A percentile compares a stretch with the other conserved stretches of the same genome.
phyloP scores from a whole-genome alignment of 2,113 vertebrate genomes.

The Tetrax tetrax region DNA sequence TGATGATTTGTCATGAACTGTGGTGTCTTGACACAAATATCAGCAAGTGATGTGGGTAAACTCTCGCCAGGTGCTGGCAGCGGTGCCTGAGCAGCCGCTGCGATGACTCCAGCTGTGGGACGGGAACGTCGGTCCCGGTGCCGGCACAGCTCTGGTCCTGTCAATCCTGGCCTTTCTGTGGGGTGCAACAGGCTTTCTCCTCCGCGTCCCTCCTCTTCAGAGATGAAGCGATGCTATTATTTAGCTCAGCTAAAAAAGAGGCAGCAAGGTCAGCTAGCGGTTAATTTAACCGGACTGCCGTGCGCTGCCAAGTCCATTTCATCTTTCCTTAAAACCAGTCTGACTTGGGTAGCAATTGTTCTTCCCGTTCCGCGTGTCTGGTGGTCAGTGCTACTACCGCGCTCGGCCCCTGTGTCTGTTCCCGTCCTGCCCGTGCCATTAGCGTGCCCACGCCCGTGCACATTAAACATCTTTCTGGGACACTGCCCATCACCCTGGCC shows the following conservation, averaged over 20 bases:
- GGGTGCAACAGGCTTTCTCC: background rate
- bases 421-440: fast-evolving
- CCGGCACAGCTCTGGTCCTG: no score
- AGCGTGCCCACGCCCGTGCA: fast-evolving
- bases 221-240: background rate
- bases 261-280: background rate
- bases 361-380: background rate
- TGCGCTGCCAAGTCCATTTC: background rate
- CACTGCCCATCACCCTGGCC: background rate
- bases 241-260: background rate
- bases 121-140: fast-evolving
- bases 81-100: background rate
- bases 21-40: background rate
- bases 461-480: background rate
- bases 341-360: background rate
- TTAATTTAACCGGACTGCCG: background rate
- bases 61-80: background rate
- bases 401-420: background rate
- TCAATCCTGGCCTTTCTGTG: background rate
- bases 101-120: background rate
- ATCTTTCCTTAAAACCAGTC: background rate
- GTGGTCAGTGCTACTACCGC: background rate
- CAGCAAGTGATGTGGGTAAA: background rate
- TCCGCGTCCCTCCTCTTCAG: background rate
- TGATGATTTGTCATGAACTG: background rate